A percentile compares a stretch with the other conserved stretches of the same genome.
Evolutionary conservation across 2,797 vertebrate genomes (phyloP).

Genomic region (Erpetoichthys calabaricus): DNA sequence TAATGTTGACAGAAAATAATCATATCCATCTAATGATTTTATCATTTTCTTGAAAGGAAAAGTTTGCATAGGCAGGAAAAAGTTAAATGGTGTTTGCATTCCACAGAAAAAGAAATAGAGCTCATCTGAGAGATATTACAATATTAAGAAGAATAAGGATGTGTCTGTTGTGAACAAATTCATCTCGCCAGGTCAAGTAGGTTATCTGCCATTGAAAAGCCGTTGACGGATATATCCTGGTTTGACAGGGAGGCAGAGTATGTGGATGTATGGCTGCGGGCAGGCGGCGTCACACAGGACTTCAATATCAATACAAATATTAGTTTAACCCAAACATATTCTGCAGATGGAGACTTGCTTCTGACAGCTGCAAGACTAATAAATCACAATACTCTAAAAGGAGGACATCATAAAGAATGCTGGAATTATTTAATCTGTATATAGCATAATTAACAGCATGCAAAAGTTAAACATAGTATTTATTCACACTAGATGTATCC

Average conservation of each 20-base stretch:
- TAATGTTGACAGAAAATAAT: no score
- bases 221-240: slow-evolving; percentile 33
- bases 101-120: neutral
- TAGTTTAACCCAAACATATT: neutral
- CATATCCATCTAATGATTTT: no score
- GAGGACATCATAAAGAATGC: no score
- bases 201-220: slow-evolving; percentile 33
- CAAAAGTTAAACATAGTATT: no score
- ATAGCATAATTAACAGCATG: no score
- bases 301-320: neutral
- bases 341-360: no score
- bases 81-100: slow-evolving; percentile 1
- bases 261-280: neutral
- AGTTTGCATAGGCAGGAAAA: no score
- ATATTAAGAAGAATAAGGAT: slow-evolving; percentile 26
- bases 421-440: no score
- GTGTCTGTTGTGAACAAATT: slow-evolving; percentile 29
- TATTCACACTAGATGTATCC: no score
- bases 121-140: slow-evolving; percentile 39
- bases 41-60: no score
- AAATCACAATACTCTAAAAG: no score
- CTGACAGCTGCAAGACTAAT: no score
- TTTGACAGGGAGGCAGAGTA: neutral
- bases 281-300: neutral
- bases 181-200: slow-evolving; percentile 37